phyloP scores from a whole-genome alignment of 2,797 vertebrate genomes.

The Micrastur ruficollis region DNA sequence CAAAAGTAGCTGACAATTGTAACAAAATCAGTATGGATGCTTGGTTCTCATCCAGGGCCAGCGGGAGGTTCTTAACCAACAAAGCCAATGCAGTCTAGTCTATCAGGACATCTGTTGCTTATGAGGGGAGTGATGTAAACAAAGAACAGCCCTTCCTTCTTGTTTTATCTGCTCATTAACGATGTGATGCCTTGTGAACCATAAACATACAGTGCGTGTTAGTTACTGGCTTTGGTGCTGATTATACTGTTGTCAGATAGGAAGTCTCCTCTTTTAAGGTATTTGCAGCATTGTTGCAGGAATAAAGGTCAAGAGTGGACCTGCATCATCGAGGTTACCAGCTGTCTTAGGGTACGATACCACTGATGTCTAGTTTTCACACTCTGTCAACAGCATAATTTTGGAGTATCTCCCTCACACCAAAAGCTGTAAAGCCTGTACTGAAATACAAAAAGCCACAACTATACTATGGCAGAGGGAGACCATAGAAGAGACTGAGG shows the following conservation, averaged over 20 bases:
- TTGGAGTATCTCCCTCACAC: not conserved
- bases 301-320: not conserved
- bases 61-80: slow-evolving; percentile 65
- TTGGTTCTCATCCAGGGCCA: slow-evolving; percentile 67
- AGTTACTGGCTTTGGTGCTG: slow-evolving; percentile 25
- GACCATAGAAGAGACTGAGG: not conserved
- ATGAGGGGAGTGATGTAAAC: slow-evolving; percentile 65
- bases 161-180: slow-evolving; percentile 61
- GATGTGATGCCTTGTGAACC: slow-evolving; percentile 59
- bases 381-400: not conserved
- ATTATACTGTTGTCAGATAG: not conserved
- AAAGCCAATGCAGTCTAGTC: slow-evolving; percentile 65
- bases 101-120: slow-evolving; percentile 71
- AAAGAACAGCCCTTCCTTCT: slow-evolving; percentile 61
- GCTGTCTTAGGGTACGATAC: fast-evolving
- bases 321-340: not conserved
- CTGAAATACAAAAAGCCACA: not conserved
- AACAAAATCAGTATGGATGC: slow-evolving; percentile 65
- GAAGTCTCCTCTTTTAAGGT: not conserved
- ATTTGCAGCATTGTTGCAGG: not conserved
- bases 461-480: not conserved
- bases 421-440: not conserved
- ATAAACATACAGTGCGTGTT: slow-evolving; percentile 25
- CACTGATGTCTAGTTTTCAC: not conserved
- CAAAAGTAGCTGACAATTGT: slow-evolving; percentile 67